These are phyloP conservation scores for Cydia amplana DNA, from an alignment of 1,140 invertebrate genomes.

Conservation along the genomic window DNA sequence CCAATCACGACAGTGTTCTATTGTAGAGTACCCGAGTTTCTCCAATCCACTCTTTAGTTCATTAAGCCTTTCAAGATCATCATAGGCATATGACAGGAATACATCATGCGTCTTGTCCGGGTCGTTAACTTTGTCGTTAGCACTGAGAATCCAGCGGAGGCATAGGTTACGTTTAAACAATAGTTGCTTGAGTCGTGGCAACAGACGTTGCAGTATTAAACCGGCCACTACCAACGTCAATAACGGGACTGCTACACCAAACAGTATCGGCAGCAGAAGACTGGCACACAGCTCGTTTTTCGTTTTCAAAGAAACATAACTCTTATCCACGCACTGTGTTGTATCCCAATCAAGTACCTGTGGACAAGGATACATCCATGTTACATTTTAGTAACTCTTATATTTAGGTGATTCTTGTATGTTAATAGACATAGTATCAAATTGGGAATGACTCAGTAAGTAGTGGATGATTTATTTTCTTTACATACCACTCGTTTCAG, in stretches of 20 bases:
- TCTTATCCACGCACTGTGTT: not conserved
- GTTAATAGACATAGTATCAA: too few species aligned
- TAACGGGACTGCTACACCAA: not conserved
- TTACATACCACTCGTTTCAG: not conserved
- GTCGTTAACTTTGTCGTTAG: not conserved
- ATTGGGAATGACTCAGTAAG: not conserved
- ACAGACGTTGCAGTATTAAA: not conserved
- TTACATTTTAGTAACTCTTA: not conserved
- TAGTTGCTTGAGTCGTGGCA: constrained; percentile 22
- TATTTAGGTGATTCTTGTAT: not conserved
- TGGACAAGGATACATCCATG: not conserved
- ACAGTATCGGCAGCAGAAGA: not conserved
- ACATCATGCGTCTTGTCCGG: constrained; percentile 83
- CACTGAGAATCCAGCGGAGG: constrained; percentile 16
- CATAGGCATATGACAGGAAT: constrained; percentile 91
- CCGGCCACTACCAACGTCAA: not conserved
- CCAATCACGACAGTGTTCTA: constrained; percentile 90
- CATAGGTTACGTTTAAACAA: not conserved
- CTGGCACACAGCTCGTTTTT: not conserved
- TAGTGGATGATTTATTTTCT: not conserved
- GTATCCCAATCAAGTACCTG: constrained; percentile 2
- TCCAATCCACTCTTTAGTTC: constrained; percentile 82
- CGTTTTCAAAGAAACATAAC: constrained; percentile 6
- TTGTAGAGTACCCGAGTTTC: constrained; percentile 51
- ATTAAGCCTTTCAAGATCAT: constrained; percentile 84